Evolutionary conservation across 2,797 vertebrate genomes (phyloP), one percentile per base, ranked within the genome.

Genomic region (Megaceryle alcyon): DNA sequence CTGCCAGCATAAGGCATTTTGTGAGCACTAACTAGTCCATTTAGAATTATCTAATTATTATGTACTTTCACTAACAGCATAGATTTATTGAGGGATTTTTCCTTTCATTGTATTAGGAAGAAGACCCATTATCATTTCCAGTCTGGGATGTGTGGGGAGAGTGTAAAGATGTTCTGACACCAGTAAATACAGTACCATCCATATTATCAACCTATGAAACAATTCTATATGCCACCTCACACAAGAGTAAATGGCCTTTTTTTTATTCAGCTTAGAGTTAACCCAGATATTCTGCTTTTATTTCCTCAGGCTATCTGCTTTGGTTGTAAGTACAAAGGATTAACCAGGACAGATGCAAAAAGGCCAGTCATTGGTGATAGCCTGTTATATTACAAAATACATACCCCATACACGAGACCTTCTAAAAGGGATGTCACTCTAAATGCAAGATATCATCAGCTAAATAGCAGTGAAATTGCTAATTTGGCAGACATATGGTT

Each of bases 401-500:
- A 7, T 43, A 35, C 16, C n/a, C 77, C 64, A 23, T 66, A 61
- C 22, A 41, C 41, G 72, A 54, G 69, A 73, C 53, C 39, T 92
- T 1, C 0, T 77, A 77, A 87, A 89, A 60, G 29, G 35, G 92
- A 72, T 64, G 72, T 68, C 91, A 85, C 31, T 80, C 61, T 84
- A 94, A 97, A 72, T 80, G 83, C 83, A 95, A 64, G 78, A 80
- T 79, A 79, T 57, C 12, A 7, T 73, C 83, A 70, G 63, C 68
- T 93, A 88, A 97, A 86, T 43, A 92, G 68, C 86, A 92, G 9
- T 92, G 61, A 80, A 95, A 95, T 76, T 93, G 76, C 54, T 94
- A 84, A 94, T 96, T 94, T 80, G 64, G 86, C 77, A 93, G 89
- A 86, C 79, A 80, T 78, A 65, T 56, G 81, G 49, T 88, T 97